Conservation (phyloP, 1,140 invertebrate species). For the Mylabris phalerata region DNA sequence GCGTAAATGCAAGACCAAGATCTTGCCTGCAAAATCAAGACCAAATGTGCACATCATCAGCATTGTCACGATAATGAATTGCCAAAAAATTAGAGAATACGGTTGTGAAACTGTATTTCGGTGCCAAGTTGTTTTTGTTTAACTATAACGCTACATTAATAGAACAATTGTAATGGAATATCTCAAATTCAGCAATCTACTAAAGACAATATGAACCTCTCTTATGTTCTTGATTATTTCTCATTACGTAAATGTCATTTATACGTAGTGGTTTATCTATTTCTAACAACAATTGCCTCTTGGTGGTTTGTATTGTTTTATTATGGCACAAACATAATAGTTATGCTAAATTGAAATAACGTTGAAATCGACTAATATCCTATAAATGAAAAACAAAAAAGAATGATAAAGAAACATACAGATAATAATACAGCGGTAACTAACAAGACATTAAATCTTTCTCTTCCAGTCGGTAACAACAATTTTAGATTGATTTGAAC, state of each 20-base stretch:
- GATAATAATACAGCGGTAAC: conserved; percentile 8
- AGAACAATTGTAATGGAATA: too few relatives aligned
- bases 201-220: too few relatives aligned
- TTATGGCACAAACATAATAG: background rate
- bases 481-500: background rate
- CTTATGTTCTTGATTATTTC: background rate
- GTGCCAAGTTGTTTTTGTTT: too few relatives aligned
- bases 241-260: background rate
- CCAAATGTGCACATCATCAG: too few relatives aligned
- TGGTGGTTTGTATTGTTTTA: background rate
- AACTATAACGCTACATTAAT: too few relatives aligned
- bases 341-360: conserved; percentile 4
- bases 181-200: too few relatives aligned
- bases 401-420: background rate
- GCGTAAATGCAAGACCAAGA: too few relatives aligned
- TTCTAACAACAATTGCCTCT: background rate
- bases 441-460: conserved; percentile 5
- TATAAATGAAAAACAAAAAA: background rate
- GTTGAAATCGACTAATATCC: background rate
- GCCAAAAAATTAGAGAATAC: background rate
- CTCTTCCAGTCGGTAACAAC: background rate
- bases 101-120: too few relatives aligned
- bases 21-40: too few relatives aligned
- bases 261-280: background rate
- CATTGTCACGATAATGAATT: too few relatives aligned